Evolutionary conservation across 2,113 vertebrate species (phyloP), one percentile per base, ranked within the genome.

Genomic region (Drymodes brunneopygia): DNA sequence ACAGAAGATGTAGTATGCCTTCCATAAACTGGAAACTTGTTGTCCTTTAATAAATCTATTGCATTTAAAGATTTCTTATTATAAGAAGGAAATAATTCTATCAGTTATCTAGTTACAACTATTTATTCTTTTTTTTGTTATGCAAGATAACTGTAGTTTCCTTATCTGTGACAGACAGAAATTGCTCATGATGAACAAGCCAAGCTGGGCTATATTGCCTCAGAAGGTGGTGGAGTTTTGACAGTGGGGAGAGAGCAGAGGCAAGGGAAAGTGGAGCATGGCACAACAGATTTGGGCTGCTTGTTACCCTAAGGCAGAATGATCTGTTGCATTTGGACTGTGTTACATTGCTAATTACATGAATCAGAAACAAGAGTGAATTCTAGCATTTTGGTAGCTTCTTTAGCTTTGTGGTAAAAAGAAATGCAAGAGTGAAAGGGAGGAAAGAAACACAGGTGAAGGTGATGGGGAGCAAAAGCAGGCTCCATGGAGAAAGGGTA

Each of bases 231-330:
- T 64, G 40, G 53, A 24, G 4, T 65, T 79, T 65, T 75, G n/a
- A 35, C 7, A 9, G 13, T 8, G 11, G 6, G 1, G 40, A 27
- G 19, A 6, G 15, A 11, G 15, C 25, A 25, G 38, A 33, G 50
- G 19, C 19, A 44, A 53, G 40, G 17, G 33, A 28, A 22, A 24
- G 9, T 8, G 18, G 23, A 9, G 11, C 14, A 20, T 0, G 0
- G 15, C 7, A 7, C 18, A 35, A 31, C 21, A 48, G 8, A 5
- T 51, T 70, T 71, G 27, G 12, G 12, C 53, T 54, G 2, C 28
- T 58, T 56, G 7, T 36, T 72, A 45, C 13, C 17, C 15, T 31
- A 33, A 73, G 57, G 54, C 36, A 54, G 38, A 81, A 58, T 25
- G 15, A 56, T 23, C 10, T 48, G 3, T 51, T 91, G 24, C 25